Conservation (phyloP, 2,888 invertebrate species). For the Andrena hattorfiana region DNA sequence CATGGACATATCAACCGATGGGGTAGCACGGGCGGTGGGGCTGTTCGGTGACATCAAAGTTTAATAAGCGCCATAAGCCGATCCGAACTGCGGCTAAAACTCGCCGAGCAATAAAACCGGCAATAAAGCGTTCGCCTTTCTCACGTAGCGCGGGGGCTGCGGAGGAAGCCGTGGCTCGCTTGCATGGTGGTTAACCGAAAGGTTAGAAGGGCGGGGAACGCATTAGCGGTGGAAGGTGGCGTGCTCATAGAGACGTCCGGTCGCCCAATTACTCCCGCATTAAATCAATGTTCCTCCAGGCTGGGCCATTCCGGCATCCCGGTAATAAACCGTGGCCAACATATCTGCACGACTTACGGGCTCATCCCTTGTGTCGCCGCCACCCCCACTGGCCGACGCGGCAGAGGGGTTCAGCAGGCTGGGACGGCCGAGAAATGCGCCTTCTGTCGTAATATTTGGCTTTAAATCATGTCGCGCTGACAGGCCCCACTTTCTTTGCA, state of each 20-base stretch:
- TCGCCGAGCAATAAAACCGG: conserved; percentile 80
- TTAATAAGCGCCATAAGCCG: conserved; percentile 73
- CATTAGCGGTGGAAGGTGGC: conserved; percentile 78
- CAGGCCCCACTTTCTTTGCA: conserved; percentile 75
- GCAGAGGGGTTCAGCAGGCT: conserved; percentile 44
- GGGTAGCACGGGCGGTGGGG: conserved; percentile 36
- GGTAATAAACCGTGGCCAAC: conserved; percentile 83
- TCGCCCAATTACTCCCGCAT: conserved; percentile 84
- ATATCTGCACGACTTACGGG: conserved; percentile 80
- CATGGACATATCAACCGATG: not conserved
- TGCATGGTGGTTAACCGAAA: conserved; percentile 73
- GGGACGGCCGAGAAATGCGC: conserved; percentile 80
- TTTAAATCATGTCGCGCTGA: conserved; percentile 85
- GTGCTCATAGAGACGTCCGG: conserved; percentile 83
- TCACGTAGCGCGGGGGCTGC: conserved; percentile 55
- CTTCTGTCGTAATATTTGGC: conserved; percentile 85
- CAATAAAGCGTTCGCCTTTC: conserved; percentile 78
- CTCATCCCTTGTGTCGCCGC: conserved; percentile 68
- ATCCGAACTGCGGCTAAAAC: conserved; percentile 70
- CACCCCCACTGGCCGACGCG: conserved; percentile 41
- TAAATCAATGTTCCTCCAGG: conserved; percentile 84
- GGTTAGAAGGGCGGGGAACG: conserved; percentile 69
- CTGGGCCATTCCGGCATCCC: conserved; percentile 74
- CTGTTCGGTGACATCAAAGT: conserved; percentile 72
- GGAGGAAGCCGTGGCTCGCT: conserved; percentile 47